Conservation (phyloP, 2,797 vertebrate species). For the Peromyscus attwateri region DNA sequence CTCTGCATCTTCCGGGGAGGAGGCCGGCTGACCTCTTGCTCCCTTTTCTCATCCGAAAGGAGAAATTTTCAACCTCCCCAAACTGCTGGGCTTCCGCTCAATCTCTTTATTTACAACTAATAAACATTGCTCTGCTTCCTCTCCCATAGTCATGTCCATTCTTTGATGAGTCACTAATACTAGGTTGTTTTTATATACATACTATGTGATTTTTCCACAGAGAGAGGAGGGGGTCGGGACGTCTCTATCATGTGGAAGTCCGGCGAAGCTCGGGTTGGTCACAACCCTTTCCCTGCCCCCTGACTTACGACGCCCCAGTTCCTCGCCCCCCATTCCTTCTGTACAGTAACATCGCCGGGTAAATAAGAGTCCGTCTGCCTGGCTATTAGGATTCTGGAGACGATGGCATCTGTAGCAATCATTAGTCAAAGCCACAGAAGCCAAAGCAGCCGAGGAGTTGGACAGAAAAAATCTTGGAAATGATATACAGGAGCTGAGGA, state of each 20-base stretch:
- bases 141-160: conserved; percentile 55
- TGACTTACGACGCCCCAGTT: conserved; percentile 21
- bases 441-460: conserved; percentile 82
- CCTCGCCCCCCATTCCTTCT: background rate
- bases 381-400: conserved; percentile 86
- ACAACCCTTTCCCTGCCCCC: conserved; percentile 13
- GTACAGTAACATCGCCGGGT: conserved; percentile 48
- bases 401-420: conserved; percentile 85
- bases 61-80: conserved; percentile 50
- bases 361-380: conserved; percentile 73
- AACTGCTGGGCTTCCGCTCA: conserved; percentile 31
- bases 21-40: conserved; percentile 32
- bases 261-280: conserved; percentile 39
- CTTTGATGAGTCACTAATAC: conserved; percentile 67
- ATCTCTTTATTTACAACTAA: conserved; percentile 72
- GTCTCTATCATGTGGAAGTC: conserved; percentile 66
- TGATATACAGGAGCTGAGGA: conserved; percentile 84
- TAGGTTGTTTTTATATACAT: background rate
- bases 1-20: background rate
- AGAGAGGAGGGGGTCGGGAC: conserved; percentile 37
- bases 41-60: background rate
- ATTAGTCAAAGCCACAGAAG: conserved; percentile 87
- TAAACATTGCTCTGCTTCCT: conserved; percentile 75
- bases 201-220: background rate
- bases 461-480: conserved; percentile 86